Evolutionary conservation across 2,797 vertebrate genomes (phyloP).

Genomic region (Lepilemur septentrionalis): DNA sequence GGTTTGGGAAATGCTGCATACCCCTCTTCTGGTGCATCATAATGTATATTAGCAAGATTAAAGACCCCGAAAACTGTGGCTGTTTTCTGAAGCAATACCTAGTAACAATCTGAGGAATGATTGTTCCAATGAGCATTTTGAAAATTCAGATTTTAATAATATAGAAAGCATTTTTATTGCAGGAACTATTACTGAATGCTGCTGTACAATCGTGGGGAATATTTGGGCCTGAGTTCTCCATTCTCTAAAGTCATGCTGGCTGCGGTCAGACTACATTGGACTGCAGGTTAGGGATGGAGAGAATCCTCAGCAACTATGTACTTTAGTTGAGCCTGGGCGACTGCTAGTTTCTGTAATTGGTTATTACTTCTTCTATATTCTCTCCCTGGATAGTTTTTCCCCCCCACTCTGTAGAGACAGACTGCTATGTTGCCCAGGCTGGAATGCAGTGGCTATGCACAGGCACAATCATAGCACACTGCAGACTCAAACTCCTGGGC

Average conservation of each 20-base stretch:
- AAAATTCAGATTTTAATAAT: slow-evolving; percentile 12
- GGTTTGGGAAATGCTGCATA: not conserved
- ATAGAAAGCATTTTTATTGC: slow-evolving; percentile 55
- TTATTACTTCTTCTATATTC: not conserved
- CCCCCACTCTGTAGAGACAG: not conserved
- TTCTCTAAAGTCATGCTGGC: not conserved
- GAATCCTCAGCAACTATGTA: not conserved
- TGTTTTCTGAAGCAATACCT: not conserved
- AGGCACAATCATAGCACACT: not conserved
- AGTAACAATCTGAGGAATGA: not conserved
- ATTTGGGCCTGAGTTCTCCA: not conserved
- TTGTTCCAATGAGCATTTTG: not conserved
- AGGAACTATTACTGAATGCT: not conserved
- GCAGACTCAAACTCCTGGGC: not conserved
- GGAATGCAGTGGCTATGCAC: not conserved
- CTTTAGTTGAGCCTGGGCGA: not conserved
- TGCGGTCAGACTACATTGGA: not conserved
- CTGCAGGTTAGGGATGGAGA: not conserved
- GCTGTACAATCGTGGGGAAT: slow-evolving; percentile 24
- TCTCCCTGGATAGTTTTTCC: not conserved
- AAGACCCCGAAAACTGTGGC: not conserved
- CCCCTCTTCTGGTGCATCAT: not conserved
- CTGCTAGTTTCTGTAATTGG: slow-evolving; percentile 30
- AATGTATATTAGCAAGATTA: not conserved
- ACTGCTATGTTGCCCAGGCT: not conserved